Evolutionary conservation across 2,888 invertebrate species (phyloP).

Genomic region (Polyommatus iphigenia): DNA sequence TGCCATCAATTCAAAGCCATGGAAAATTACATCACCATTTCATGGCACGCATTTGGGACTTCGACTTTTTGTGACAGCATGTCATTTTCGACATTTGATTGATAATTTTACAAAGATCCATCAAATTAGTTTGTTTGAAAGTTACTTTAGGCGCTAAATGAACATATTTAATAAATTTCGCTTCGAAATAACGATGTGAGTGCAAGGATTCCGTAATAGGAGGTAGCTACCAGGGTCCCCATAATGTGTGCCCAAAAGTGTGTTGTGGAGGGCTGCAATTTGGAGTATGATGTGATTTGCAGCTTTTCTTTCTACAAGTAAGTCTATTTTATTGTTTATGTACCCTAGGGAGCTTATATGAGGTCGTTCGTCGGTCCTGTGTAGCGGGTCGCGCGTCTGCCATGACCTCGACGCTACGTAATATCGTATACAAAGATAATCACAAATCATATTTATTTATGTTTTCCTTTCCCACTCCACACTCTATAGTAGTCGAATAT

Average conservation of each 20-base stretch:
- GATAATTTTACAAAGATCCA: slow-evolving; percentile 79
- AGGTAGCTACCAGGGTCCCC: slow-evolving; percentile 53
- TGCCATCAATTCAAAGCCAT: slow-evolving; percentile 55
- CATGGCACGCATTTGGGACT: slow-evolving; percentile 76
- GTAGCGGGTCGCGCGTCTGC: slow-evolving; percentile 36
- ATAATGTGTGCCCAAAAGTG: slow-evolving; percentile 72
- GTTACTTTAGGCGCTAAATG: slow-evolving; percentile 77
- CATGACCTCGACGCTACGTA: slow-evolving; percentile 43
- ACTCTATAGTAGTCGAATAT: background rate
- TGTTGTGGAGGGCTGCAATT: slow-evolving; percentile 75
- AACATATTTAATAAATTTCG: slow-evolving; percentile 61
- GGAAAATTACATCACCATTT: slow-evolving; percentile 76
- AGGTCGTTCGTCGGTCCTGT: slow-evolving; percentile 27
- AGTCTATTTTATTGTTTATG: slow-evolving; percentile 54
- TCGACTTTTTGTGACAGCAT: slow-evolving; percentile 80
- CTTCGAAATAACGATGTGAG: slow-evolving; percentile 67
- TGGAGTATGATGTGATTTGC: slow-evolving; percentile 77
- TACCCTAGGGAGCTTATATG: slow-evolving; percentile 31
- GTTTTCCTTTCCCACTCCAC: background rate
- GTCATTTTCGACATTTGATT: slow-evolving; percentile 81
- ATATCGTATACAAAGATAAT: slow-evolving; percentile 32
- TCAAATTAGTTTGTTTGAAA: slow-evolving; percentile 80
- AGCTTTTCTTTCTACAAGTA: slow-evolving; percentile 78
- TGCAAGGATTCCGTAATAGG: slow-evolving; percentile 63
- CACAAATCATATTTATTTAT: slow-evolving; percentile 31